These are phyloP conservation scores for Styela clava DNA, from an alignment of 23 tunicate genomes.

Conservation along the genomic window DNA sequence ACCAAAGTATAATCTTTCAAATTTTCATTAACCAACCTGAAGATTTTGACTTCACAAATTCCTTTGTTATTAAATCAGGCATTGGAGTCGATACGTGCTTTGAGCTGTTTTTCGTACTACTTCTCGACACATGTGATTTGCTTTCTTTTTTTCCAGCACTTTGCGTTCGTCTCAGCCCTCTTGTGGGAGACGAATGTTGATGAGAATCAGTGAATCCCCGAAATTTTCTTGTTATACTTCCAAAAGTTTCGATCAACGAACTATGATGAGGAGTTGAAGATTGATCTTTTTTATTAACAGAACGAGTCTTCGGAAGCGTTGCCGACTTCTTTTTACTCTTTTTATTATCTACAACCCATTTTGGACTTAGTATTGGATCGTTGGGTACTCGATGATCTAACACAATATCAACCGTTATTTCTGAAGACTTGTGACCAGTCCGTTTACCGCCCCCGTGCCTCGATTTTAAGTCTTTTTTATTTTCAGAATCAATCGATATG, in stretches of 20 bases:
- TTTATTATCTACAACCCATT: not conserved
- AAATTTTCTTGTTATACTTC: constrained; percentile 60
- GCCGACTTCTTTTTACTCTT: constrained; percentile 55
- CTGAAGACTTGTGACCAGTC: not conserved
- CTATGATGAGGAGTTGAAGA: constrained; percentile 47
- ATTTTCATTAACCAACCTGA: not conserved
- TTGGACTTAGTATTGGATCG: not conserved
- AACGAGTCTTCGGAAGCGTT: constrained; percentile 48
- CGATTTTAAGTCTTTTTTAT: not conserved
- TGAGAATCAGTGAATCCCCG: constrained; percentile 50
- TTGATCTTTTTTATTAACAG: not conserved
- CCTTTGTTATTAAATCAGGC: not conserved
- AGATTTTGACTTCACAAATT: not conserved
- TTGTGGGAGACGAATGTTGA: constrained; percentile 19
- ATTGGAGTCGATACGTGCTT: constrained; percentile 16
- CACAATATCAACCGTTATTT: not conserved
- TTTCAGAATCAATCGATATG: not conserved
- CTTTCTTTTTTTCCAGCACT: constrained; percentile 26
- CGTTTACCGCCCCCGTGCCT: not conserved
- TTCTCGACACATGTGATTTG: not conserved
- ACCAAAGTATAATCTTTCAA: too few relatives aligned
- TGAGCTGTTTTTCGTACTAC: not conserved
- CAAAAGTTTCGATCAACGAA: constrained; percentile 72
- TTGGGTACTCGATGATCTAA: not conserved
- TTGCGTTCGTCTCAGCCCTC: constrained; percentile 24